A percentile compares a stretch with the other conserved stretches of the same genome.
These are phyloP conservation scores for Phaedon cochleariae DNA, from an alignment of 2,888 invertebrate genomes.

Conservation along the genomic window DNA sequence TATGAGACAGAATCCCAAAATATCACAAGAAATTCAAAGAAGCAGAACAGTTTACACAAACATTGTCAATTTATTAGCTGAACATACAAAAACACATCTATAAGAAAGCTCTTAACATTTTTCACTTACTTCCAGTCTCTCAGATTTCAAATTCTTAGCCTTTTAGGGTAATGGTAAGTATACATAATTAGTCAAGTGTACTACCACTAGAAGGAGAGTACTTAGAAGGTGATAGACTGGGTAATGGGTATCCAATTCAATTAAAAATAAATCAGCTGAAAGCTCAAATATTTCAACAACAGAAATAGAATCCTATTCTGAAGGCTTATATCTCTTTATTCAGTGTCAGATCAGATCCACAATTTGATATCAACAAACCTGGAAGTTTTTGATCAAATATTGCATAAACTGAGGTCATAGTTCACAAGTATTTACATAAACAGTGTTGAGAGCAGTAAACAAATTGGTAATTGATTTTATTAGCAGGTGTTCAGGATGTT, in stretches of 20 bases:
- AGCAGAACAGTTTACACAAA: too few relatives aligned
- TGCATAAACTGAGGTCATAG: slow-evolving; percentile 27
- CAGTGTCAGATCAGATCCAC: neutral
- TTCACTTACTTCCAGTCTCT: too few relatives aligned
- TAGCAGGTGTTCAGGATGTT: slow-evolving; percentile 55
- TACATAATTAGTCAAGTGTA: neutral
- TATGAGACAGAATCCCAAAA: too few relatives aligned
- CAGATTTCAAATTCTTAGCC: too few relatives aligned
- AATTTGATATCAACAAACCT: neutral
- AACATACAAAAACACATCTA: too few relatives aligned
- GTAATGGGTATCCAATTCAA: neutral
- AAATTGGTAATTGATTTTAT: slow-evolving; percentile 46
- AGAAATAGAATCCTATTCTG: slow-evolving; percentile 25
- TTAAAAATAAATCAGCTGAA: neutral
- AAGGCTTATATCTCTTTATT: slow-evolving; percentile 9
- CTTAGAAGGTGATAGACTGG: neutral
- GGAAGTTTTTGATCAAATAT: slow-evolving; percentile 15
- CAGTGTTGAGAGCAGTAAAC: slow-evolving; percentile 35
- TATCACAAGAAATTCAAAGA: too few relatives aligned
- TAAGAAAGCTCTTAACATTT: too few relatives aligned
- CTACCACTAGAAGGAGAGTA: neutral
- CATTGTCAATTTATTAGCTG: too few relatives aligned
- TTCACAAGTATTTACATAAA: slow-evolving; percentile 33
- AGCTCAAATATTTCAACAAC: slow-evolving; percentile 1
- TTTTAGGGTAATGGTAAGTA: too few relatives aligned